These are phyloP conservation scores for Echinarachnius parma DNA, from an alignment of 53 echinoderm and acorn worm genomes.

Conservation along the genomic window DNA sequence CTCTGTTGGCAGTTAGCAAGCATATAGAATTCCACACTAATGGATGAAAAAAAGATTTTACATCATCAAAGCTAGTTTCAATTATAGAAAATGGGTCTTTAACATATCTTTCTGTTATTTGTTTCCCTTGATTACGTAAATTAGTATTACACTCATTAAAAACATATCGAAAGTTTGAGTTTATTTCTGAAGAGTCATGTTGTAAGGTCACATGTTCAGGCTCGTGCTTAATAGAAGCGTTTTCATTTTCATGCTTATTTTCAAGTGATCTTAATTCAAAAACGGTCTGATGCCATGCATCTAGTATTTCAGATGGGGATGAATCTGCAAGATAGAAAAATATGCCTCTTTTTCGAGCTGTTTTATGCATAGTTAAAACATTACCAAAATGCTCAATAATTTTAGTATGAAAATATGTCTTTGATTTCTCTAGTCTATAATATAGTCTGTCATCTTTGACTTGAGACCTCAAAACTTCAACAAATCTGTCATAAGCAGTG, in stretches of 20 bases:
- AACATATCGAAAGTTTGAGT: no score
- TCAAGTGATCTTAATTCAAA: neutral
- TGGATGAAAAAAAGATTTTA: slow-evolving; percentile 35
- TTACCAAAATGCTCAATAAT: slow-evolving; percentile 15
- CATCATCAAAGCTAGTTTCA: slow-evolving; percentile 33
- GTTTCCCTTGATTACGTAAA: slow-evolving; percentile 33
- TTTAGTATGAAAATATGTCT: slow-evolving; percentile 16
- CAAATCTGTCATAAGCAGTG: slow-evolving; percentile 24
- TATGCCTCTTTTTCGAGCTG: slow-evolving; percentile 17
- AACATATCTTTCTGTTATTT: slow-evolving; percentile 27
- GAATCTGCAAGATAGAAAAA: slow-evolving; percentile 5
- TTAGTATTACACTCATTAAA: slow-evolving; percentile 29
- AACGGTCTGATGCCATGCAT: neutral
- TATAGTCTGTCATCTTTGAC: neutral
- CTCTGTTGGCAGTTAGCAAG: slow-evolving; percentile 35
- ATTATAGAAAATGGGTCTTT: slow-evolving; percentile 17
- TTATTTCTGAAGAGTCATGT: neutral
- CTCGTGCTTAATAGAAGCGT: neutral
- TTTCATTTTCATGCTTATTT: neutral
- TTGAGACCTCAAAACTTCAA: neutral
- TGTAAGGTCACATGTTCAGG: neutral
- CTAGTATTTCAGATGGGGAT: neutral
- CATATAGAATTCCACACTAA: slow-evolving; percentile 48
- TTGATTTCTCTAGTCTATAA: neutral
- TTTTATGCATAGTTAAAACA: slow-evolving; percentile 13